These are phyloP conservation scores for Pantala flavescens DNA, from an alignment of 1,140 invertebrate genomes.

Conservation along the genomic window DNA sequence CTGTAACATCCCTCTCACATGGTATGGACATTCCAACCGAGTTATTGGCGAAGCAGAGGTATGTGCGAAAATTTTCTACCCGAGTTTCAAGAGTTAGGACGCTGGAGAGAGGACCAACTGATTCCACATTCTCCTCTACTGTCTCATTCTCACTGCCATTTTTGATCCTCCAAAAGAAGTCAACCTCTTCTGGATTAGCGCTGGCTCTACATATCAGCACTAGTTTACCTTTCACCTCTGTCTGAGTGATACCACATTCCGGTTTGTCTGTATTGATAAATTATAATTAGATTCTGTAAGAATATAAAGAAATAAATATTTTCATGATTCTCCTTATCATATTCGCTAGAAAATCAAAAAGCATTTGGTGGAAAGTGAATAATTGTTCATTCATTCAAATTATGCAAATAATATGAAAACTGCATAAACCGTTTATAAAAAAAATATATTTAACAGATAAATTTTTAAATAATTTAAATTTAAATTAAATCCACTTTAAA, in stretches of 20 bases:
- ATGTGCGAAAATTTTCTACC: conserved; percentile 60
- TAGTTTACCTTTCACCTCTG: conserved; percentile 57
- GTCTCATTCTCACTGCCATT: conserved; percentile 60
- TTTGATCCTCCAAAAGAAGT: conserved; percentile 73
- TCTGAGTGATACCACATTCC: conserved; percentile 65
- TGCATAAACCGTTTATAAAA: no score
- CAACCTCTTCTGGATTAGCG: conserved; percentile 71
- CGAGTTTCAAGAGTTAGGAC: conserved; percentile 52
- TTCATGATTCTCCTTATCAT: no score
- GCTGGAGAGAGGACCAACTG: conserved; percentile 44
- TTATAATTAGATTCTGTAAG: no score
- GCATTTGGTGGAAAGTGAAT: no score
- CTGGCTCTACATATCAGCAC: conserved; percentile 67
- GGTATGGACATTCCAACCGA: conserved; percentile 59
- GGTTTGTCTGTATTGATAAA: conserved; percentile 57
- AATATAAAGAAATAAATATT: no score
- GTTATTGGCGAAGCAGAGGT: conserved; percentile 76
- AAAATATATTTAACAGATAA: no score
- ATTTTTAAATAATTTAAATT: no score
- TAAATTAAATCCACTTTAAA: no score
- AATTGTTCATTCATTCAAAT: no score
- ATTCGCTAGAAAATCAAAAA: no score
- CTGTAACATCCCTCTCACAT: conserved; percentile 68
- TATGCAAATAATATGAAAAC: no score
- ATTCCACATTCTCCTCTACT: conserved; percentile 44